These are phyloP conservation scores for Hystrix cristata DNA, from an alignment of 2,113 vertebrate species.

Conservation along the genomic window DNA sequence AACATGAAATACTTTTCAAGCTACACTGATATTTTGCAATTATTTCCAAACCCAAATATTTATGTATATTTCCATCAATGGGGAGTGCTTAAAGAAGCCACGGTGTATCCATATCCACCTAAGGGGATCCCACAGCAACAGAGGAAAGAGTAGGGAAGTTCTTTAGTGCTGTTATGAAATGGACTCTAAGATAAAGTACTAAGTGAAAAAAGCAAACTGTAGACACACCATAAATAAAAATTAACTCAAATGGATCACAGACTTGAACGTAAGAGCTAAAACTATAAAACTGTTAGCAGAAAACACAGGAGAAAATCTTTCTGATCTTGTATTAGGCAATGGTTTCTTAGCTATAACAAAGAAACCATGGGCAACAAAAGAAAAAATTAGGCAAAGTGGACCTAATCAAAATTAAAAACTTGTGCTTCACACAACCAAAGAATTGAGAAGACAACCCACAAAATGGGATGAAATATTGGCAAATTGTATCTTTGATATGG, in stretches of 20 bases:
- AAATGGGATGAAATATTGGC: not conserved
- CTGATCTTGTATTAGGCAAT: not conserved
- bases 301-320: not conserved
- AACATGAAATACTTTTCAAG: not conserved
- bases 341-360: not conserved
- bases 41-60: slow-evolving; percentile 33
- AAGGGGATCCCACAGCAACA: not conserved
- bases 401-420: not conserved
- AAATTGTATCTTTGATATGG: not conserved
- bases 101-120: not conserved
- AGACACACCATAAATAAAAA: not conserved
- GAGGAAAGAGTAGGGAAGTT: not conserved
- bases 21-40: not conserved
- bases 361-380: not conserved
- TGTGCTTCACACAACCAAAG: not conserved
- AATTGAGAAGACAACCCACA: not conserved
- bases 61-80: not conserved
- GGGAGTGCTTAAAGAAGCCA: not conserved
- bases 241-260: slow-evolving; percentile 22
- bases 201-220: not conserved
- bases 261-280: slow-evolving; percentile 4
- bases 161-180: not conserved
- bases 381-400: not conserved
- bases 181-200: not conserved
- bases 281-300: not conserved